Base-by-base conservation (phyloP, 2,888 invertebrate species). In the Watsonalla cultraria region DNA sequence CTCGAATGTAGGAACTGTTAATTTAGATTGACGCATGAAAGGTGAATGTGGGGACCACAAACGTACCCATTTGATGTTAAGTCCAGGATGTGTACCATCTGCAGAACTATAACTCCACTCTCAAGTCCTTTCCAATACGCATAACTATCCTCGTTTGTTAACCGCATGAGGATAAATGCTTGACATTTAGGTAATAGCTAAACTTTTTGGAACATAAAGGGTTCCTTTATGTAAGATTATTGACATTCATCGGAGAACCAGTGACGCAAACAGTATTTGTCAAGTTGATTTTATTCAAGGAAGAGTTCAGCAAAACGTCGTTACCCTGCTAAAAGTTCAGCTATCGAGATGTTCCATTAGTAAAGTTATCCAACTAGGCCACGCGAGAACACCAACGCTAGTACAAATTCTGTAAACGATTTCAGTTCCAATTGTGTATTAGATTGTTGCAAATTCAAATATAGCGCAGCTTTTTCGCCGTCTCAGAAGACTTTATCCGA, bases 331-430 rank as follows among this genome's bases (percentile, higher is more conserved):
- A 61, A 65, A 82, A 85, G 75, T 84, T 84, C 66, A 70, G 68
- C 78, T 78, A 84, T 82, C 76, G 76, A 71, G 75, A 74, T 80
- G 76, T 77, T 73, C 76, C 74, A 81, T 80, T 84, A 83, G 81
- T 78, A 78, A 87, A 87, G 75, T 87, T 76, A 78, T 77, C 72
- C 74, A 75, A 77, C 72, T 74, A 69, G 71, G 73, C 74, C 72
- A 73, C 63, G 62, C 69, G 68, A 69, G 66, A 66, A 66, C 68
- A 61, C 64, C 68, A 65, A 76, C 75, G 74, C 72, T 68, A 71
- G 74, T 73, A 68, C 64, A 61, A 72, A 68, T 69, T 69, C 65
- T 58, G 56, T 54, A 68, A 62, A 62, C 60, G 62, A 68, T 73
- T 61, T 59, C 11, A 11, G 42, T 52, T 63, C 56, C 54, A 62